phyloP scores from a whole-genome alignment of 2,797 vertebrate species.

The Sus cebifrons region DNA sequence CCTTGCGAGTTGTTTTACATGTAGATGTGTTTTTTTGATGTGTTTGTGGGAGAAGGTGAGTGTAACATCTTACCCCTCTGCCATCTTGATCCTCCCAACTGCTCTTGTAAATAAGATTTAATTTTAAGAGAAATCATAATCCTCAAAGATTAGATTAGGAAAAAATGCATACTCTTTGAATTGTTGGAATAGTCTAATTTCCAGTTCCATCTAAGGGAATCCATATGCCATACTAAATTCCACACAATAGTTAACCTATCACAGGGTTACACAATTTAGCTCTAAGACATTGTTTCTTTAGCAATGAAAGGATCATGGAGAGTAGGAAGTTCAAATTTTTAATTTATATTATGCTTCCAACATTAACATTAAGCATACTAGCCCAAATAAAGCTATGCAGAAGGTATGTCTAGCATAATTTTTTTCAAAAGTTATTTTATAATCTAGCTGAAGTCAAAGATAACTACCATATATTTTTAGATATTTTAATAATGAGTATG shows the following conservation, averaged over 20 bases:
- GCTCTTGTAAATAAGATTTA: not conserved
- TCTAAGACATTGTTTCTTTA: not conserved
- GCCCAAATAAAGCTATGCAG: not conserved
- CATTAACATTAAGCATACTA: not conserved
- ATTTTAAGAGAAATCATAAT: constrained; percentile 3
- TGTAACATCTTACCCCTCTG: too few relatives aligned
- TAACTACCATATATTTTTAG: not conserved
- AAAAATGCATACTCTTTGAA: not conserved
- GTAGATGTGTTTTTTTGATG: too few relatives aligned
- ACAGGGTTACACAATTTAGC: not conserved
- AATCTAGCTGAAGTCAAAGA: not conserved
- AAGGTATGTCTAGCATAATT: not conserved
- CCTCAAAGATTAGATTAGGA: not conserved
- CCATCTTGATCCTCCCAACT: too few relatives aligned
- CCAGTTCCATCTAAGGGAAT: not conserved
- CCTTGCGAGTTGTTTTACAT: too few relatives aligned
- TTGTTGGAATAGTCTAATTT: not conserved
- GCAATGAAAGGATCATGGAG: not conserved
- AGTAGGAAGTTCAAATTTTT: not conserved
- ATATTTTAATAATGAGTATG: constrained; percentile 5
- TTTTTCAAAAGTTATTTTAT: not conserved
- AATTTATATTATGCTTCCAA: not conserved
- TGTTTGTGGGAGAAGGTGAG: too few relatives aligned
- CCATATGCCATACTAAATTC: not conserved
- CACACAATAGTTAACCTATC: not conserved